phyloP scores from a whole-genome alignment of 2,888 invertebrate species.

The Pasiphila rectangulata region DNA sequence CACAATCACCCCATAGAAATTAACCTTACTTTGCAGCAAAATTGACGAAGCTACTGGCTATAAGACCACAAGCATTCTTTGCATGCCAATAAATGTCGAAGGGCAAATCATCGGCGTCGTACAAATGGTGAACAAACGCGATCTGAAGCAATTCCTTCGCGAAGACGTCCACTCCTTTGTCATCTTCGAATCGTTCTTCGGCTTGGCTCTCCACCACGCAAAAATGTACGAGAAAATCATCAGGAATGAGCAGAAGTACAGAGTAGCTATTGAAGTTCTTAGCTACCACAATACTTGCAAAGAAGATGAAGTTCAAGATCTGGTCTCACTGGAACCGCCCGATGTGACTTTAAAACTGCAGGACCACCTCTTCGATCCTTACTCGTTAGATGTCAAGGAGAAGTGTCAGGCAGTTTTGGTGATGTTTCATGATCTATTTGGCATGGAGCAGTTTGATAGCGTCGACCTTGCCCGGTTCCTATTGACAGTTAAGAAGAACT shows the following conservation, averaged over 20 bases:
- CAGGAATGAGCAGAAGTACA: slow-evolving; percentile 90
- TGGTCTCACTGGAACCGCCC: slow-evolving; percentile 38
- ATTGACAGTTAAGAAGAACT: slow-evolving; percentile 91
- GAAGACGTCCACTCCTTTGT: slow-evolving; percentile 91
- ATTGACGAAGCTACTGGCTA: slow-evolving; percentile 86
- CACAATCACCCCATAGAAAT: too few relatives aligned
- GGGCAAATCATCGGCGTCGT: slow-evolving; percentile 91
- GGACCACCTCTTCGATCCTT: slow-evolving; percentile 87
- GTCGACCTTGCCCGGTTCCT: slow-evolving; percentile 85
- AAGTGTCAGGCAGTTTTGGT: slow-evolving; percentile 87
- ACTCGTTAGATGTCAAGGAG: slow-evolving; percentile 84
- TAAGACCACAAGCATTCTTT: slow-evolving; percentile 87
- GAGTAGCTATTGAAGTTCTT: slow-evolving; percentile 89
- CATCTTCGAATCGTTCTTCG: slow-evolving; percentile 92
- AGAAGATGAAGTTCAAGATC: slow-evolving; percentile 83
- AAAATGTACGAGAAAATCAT: slow-evolving; percentile 91
- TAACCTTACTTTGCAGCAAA: too few relatives aligned
- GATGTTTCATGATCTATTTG: slow-evolving; percentile 89
- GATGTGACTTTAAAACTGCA: slow-evolving; percentile 57
- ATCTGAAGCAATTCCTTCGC: slow-evolving; percentile 75
- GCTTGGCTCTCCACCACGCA: slow-evolving; percentile 91
- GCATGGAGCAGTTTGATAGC: slow-evolving; percentile 82
- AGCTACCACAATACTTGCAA: slow-evolving; percentile 91
- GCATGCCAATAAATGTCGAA: slow-evolving; percentile 92
- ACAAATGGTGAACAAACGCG: slow-evolving; percentile 89